Evolutionary conservation across 2,797 vertebrate genomes (phyloP).

Genomic region (Lagodon rhomboides): DNA sequence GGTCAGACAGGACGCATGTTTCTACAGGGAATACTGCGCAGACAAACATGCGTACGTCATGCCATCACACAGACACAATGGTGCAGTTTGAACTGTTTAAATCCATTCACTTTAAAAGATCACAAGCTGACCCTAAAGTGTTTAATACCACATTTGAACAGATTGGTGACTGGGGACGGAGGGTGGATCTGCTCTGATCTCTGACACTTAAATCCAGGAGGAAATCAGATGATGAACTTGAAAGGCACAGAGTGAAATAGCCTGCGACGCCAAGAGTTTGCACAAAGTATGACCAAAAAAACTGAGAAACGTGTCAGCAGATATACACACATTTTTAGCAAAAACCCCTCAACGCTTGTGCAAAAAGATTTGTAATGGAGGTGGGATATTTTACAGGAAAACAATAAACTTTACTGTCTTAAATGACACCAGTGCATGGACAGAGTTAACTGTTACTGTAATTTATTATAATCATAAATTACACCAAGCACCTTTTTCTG

Average conservation of each 20-base stretch:
- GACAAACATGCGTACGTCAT: not conserved
- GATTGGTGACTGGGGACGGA: conserved; percentile 7
- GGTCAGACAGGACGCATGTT: conserved; percentile 8
- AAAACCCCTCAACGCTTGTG: no score
- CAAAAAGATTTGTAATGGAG: no score
- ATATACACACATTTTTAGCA: no score
- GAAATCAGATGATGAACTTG: not conserved
- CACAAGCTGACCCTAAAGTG: conserved; percentile 40
- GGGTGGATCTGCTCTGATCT: conserved; percentile 34
- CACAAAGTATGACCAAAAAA: not conserved
- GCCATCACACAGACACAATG: conserved; percentile 11
- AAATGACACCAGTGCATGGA: no score
- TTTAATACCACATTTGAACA: conserved; percentile 45
- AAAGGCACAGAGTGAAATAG: conserved; percentile 7
- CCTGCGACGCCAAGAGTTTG: not conserved
- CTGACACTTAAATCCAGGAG: conserved; percentile 27
- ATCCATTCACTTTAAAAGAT: conserved; percentile 2
- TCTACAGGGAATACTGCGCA: conserved; percentile 12
- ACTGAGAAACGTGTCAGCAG: no score
- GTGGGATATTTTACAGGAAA: no score
- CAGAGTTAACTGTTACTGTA: no score
- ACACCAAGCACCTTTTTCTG: no score
- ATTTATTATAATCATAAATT: no score
- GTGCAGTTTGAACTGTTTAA: not conserved
- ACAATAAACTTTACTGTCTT: no score